Base-by-base conservation (phyloP, 2,113 vertebrate species). In the Caloenas nicobarica region DNA sequence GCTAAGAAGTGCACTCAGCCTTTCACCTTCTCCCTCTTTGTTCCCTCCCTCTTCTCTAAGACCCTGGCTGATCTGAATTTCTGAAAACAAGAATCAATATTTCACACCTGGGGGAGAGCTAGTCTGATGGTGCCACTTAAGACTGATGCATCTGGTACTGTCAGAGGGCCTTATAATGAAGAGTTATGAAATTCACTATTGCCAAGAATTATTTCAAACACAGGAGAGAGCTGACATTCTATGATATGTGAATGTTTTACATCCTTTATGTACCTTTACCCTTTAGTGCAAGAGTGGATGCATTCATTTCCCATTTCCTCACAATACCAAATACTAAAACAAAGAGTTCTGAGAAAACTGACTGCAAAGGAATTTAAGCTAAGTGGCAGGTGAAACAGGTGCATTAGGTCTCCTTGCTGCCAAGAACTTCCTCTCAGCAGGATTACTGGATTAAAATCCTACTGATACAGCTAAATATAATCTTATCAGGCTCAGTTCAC, bases 381-480 rank as follows among this genome's bases (percentile, higher is more conserved):
- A 74, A 86, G 61, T n/a, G n/a, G 48, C 44, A 87, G 74, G 73
- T 78, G 82, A 88, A 91, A 78, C 34, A 96, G 92, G 48, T 89
- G 68, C 56, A 44, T 56, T 87, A 81, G 44, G 56, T 80, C 38
- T 93, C 79, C 92, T 79, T 94, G 61, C 46, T 83, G 40, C 69
- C 71, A 93, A 81, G 46, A 64, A 65, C 26, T 85, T 40, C 46
- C 33, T 88, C 92, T 94, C 89, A 94, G 71, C 42, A 95, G 48
- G 83, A 94, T 94, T 95, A 95, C 4, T 72, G 84, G 90, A 97
- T 96, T 96, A 95, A 96, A 96, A 95, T 94, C 42, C 86, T 86
- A 91, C 89, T 89, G 89, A 86, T 87, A 95, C 64, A 93, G 89
- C 83, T 95, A 92, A 95, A 91, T 95, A 94, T 88, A 96, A 97